These are phyloP conservation scores for Turritopsis rubra DNA, from an alignment of 30 jellyfish, hydroid and myxozoan genomes.

Conservation along the genomic window DNA sequence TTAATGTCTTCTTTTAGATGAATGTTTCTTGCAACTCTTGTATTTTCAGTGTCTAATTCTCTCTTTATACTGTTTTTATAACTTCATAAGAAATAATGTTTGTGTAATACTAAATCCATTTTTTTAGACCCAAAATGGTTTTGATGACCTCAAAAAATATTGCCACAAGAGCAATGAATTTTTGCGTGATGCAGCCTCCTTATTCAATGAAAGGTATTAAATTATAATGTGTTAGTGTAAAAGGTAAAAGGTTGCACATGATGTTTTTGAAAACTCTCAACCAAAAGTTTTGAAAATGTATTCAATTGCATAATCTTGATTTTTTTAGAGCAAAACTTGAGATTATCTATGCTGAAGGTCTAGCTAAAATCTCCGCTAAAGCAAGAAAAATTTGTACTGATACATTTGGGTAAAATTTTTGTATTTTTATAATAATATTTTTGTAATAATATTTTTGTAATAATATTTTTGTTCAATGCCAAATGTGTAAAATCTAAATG, in stretches of 20 bases:
- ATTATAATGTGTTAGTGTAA: not conserved
- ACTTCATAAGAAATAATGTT: not conserved
- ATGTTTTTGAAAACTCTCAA: too few relatives aligned
- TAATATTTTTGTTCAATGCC: too few relatives aligned
- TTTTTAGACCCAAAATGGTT: slow-evolving; percentile 56
- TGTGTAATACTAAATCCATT: not conserved
- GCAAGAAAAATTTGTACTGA: slow-evolving; percentile 83
- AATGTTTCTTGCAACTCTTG: too few relatives aligned
- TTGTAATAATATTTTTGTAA: not conserved
- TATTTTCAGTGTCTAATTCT: too few relatives aligned
- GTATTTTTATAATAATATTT: not conserved
- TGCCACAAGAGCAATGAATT: slow-evolving; percentile 62
- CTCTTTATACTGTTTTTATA: not conserved
- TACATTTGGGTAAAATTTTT: slow-evolving; percentile 60
- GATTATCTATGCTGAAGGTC: slow-evolving; percentile 63
- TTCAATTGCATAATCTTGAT: not conserved
- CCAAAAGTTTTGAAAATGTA: too few relatives aligned
- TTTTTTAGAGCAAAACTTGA: slow-evolving; percentile 69
- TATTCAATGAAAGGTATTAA: slow-evolving; percentile 63
- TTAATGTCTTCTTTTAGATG: too few relatives aligned
- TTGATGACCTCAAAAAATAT: slow-evolving; percentile 80
- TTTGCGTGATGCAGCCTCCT: slow-evolving; percentile 66
- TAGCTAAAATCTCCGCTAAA: slow-evolving; percentile 49
- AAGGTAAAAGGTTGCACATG: not conserved
- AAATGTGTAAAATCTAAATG: not conserved